Evolutionary conservation across 2,888 invertebrate genomes (phyloP).

Genomic region (Drosophila ochracea): DNA sequence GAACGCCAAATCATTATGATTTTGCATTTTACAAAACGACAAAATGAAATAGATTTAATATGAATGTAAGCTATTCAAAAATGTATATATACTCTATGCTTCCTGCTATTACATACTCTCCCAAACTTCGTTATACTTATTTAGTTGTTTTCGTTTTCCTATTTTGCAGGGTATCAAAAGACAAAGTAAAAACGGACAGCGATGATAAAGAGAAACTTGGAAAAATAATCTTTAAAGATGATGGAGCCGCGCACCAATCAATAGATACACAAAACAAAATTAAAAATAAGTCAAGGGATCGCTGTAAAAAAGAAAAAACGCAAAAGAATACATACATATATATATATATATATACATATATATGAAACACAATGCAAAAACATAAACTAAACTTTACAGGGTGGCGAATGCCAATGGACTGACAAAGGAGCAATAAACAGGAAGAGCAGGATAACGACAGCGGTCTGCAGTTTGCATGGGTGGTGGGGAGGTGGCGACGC

Average conservation of each 20-base stretch:
- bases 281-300: conserved; percentile 36
- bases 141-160: too few species aligned
- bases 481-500: conserved; percentile 8
- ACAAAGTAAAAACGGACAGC: conserved; percentile 7
- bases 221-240: conserved; percentile 64
- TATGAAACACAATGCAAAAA: conserved; percentile 50
- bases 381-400: conserved; percentile 56
- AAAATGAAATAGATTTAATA: not conserved
- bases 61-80: not conserved
- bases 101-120: not conserved
- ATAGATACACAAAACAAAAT: conserved; percentile 41
- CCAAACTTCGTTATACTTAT: not conserved
- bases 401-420: conserved; percentile 39
- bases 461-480: not conserved
- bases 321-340: not conserved
- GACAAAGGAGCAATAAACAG: conserved; percentile 49
- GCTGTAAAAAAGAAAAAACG: not conserved
- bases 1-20: too few species aligned
- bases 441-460: conserved; percentile 13
- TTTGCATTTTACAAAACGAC: not conserved
- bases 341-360: not conserved
- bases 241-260: conserved; percentile 55
- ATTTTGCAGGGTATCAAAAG: not conserved
- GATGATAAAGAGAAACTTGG: conserved; percentile 26
- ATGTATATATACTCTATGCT: too few species aligned